Conservation (phyloP, 2,797 vertebrate genomes). For the Enteromius thamalakanensis region DNA sequence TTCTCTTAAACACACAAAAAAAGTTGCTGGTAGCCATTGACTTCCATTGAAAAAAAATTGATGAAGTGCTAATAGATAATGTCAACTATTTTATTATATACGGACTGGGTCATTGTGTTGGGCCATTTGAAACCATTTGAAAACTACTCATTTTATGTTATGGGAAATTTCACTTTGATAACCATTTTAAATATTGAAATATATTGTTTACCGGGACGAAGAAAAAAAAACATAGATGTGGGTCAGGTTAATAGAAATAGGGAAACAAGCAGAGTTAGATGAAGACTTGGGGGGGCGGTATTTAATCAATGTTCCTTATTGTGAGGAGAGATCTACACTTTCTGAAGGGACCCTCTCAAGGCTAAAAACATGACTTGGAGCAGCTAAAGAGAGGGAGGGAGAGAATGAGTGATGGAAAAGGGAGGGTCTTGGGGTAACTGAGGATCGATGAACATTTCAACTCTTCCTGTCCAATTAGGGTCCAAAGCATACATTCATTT, state of each 20-base stretch:
- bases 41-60: too few species aligned
- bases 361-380: constrained; percentile 73
- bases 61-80: too few species aligned
- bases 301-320: constrained; percentile 60
- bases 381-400: constrained; percentile 55
- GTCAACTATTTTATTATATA: too few species aligned
- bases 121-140: too few species aligned
- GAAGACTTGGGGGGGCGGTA: constrained; percentile 23
- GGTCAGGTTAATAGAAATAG: background rate
- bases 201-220: background rate
- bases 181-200: too few species aligned
- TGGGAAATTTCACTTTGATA: too few species aligned
- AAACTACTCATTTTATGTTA: too few species aligned
- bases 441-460: constrained; percentile 42
- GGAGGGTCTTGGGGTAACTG: constrained; percentile 6
- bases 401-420: constrained; percentile 23
- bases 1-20: too few species aligned
- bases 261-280: background rate
- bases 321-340: constrained; percentile 56
- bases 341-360: constrained; percentile 71
- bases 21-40: background rate
- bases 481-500: constrained; percentile 34
- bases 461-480: constrained; percentile 44
- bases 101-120: too few species aligned
- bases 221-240: background rate